Evolutionary conservation across 2,888 invertebrate genomes (phyloP).

Genomic region (Apotomis turbidana): DNA sequence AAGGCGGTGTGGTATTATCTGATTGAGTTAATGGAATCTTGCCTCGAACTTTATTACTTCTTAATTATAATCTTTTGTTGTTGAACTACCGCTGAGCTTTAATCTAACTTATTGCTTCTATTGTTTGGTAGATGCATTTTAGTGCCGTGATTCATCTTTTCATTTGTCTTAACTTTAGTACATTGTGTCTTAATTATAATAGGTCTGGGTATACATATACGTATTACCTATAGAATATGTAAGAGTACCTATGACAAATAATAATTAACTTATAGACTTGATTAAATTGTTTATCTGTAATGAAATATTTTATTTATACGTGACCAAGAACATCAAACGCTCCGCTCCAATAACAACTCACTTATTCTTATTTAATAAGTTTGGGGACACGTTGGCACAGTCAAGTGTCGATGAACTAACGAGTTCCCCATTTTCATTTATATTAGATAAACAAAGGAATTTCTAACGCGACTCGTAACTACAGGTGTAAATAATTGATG

Average conservation of each 20-base stretch:
- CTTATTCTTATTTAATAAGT: background rate
- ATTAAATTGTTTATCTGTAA: no score
- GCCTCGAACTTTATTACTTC: slow-evolving; percentile 33
- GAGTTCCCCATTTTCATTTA: slow-evolving; percentile 1
- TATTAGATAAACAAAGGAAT: slow-evolving; percentile 26
- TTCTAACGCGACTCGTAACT: slow-evolving; percentile 36
- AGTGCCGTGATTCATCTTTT: background rate
- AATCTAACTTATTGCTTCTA: slow-evolving; percentile 9
- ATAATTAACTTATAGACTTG: no score
- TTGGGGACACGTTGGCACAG: background rate
- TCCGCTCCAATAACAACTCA: background rate
- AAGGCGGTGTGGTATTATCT: slow-evolving; percentile 39
- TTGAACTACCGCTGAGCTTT: slow-evolving; percentile 1
- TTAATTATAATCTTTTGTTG: slow-evolving; percentile 33
- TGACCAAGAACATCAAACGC: no score
- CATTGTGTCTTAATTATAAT: no score
- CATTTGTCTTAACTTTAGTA: background rate
- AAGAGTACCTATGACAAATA: no score
- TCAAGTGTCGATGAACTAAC: slow-evolving; percentile 14
- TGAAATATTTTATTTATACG: no score
- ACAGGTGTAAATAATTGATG: slow-evolving; percentile 32
- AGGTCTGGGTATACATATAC: no score
- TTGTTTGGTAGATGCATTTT: background rate
- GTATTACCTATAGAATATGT: no score
- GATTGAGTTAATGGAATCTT: slow-evolving; percentile 38